Percentiles rank a stretch among this genome's conserved stretches.
These are phyloP conservation scores for Phocides pigmalion DNA, from an alignment of 1,140 invertebrate species.

Conservation along the genomic window DNA sequence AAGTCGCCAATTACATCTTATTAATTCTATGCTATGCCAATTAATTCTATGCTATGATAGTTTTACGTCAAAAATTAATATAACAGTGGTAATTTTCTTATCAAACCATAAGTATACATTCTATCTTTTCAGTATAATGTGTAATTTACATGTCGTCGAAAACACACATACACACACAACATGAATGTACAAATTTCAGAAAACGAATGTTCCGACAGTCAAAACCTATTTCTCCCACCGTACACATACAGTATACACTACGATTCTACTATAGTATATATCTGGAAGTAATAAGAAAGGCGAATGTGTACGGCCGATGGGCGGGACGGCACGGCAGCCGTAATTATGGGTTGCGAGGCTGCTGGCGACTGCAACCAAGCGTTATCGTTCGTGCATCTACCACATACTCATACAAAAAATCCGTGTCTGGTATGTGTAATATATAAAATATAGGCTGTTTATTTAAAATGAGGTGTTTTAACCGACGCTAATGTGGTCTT, in stretches of 20 bases:
- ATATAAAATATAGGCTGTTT: not conserved
- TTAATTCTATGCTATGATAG: too few species aligned
- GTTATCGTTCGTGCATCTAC: conserved; percentile 11
- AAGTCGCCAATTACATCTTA: too few species aligned
- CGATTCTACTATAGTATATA: conserved; percentile 11
- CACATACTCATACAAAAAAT: not conserved
- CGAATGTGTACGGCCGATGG: conserved; percentile 31
- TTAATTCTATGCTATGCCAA: too few species aligned
- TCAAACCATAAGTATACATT: too few species aligned
- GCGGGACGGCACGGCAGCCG: conserved; percentile 46
- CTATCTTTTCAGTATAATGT: too few species aligned
- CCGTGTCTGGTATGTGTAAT: not conserved
- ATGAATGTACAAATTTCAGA: not conserved
- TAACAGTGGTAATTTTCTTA: too few species aligned
- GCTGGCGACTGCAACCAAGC: conserved; percentile 19
- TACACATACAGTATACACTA: not conserved
- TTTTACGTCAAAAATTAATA: too few species aligned
- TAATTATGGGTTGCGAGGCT: conserved; percentile 45
- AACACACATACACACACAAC: too few species aligned
- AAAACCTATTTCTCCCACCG: conserved; percentile 1
- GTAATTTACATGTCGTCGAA: too few species aligned
- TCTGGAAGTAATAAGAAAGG: conserved; percentile 38
- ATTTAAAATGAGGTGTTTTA: too few species aligned
- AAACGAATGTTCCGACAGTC: too few species aligned
- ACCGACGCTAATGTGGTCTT: too few species aligned